Evolutionary conservation across 2,113 vertebrate genomes (phyloP).

Genomic region (Limnothrissa miodon): DNA sequence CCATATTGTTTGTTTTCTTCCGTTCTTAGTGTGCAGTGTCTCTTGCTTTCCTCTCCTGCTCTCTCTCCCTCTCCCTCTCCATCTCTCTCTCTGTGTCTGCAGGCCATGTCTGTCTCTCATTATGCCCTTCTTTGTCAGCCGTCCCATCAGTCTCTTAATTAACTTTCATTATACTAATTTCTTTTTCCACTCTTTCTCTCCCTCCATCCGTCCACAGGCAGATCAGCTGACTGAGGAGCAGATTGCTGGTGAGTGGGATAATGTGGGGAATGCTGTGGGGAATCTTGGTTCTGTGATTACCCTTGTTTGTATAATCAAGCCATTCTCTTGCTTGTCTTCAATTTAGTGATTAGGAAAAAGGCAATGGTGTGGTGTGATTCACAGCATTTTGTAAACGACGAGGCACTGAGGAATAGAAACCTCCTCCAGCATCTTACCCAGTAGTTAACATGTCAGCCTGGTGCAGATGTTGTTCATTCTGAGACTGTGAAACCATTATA

Average conservation of each 20-base stretch:
- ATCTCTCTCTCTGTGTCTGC: neutral
- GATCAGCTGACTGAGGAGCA: constrained; percentile 90
- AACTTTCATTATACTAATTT: neutral
- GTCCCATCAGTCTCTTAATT: neutral
- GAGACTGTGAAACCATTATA: too few relatives aligned
- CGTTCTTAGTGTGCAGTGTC: neutral
- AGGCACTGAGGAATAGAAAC: neutral
- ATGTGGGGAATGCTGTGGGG: constrained; percentile 15
- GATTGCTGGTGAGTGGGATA: constrained; percentile 80
- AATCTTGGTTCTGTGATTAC: neutral
- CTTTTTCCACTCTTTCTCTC: neutral
- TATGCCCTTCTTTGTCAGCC: neutral
- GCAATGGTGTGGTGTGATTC: neutral
- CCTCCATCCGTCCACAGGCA: constrained; percentile 65
- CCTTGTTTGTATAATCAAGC: neutral
- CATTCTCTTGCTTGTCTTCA: neutral
- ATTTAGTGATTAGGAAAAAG: neutral
- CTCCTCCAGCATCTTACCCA: neutral
- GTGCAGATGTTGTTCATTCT: neutral
- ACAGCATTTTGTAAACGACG: neutral
- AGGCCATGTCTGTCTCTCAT: neutral
- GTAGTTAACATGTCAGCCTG: too few relatives aligned
- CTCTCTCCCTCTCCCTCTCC: too few relatives aligned
- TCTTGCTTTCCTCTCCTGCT: too few relatives aligned
- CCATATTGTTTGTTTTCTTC: neutral